Percentiles rank a stretch among this genome's conserved stretches.
Evolutionary conservation across 1,140 invertebrate genomes (phyloP).

Genomic region (Copidosoma floridanum): DNA sequence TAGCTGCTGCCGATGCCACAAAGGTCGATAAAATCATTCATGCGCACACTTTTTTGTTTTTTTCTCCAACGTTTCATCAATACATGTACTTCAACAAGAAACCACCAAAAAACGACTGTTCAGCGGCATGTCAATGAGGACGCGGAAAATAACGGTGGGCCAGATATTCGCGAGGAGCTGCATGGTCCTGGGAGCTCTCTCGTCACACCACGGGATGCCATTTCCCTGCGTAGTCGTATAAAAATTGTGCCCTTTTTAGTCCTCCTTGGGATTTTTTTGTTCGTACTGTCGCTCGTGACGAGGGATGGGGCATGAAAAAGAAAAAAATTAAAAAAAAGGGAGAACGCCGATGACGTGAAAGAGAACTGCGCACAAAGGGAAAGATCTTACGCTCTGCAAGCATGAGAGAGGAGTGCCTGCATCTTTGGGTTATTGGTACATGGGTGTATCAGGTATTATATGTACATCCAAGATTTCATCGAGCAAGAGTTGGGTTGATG

Average conservation of each 20-base stretch:
- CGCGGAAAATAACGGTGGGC: slow-evolving; percentile 8
- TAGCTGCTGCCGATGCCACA: too few relatives aligned
- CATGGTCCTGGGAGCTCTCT: slow-evolving; percentile 14
- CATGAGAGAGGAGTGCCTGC: too few relatives aligned
- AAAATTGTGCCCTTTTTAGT: slow-evolving; percentile 8
- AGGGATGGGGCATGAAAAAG: background rate
- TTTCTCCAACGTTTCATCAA: too few relatives aligned
- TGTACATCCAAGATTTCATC: slow-evolving; percentile 14
- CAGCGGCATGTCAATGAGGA: slow-evolving; percentile 8
- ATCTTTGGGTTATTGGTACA: too few relatives aligned
- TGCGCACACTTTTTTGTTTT: too few relatives aligned
- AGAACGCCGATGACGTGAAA: background rate
- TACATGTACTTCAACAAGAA: too few relatives aligned
- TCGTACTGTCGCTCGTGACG: background rate
- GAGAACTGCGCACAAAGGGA: background rate
- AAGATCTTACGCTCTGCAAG: too few relatives aligned
- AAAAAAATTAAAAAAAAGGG: background rate
- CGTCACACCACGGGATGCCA: slow-evolving; percentile 3
- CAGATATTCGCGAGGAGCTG: slow-evolving; percentile 16
- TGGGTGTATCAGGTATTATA: too few relatives aligned
- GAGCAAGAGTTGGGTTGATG: too few relatives aligned
- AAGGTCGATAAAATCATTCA: too few relatives aligned
- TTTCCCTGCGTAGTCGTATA: too few relatives aligned
- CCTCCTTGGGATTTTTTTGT: slow-evolving; percentile 4
- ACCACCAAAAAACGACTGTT: too few relatives aligned